These are phyloP conservation scores for Chinchilla lanigera DNA, from an alignment of 2,113 vertebrate species.

Conservation along the genomic window DNA sequence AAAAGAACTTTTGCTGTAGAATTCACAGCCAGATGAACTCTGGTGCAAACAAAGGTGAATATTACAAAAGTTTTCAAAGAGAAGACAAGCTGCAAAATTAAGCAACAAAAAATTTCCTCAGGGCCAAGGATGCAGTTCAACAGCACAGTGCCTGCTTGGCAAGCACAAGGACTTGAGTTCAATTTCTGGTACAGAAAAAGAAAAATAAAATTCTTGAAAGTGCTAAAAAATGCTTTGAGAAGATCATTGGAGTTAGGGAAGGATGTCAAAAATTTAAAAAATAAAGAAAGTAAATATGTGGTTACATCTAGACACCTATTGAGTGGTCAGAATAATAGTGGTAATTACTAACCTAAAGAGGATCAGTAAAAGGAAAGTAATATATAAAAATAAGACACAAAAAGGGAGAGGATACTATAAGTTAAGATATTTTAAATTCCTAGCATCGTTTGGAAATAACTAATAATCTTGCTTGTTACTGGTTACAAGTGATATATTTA, in stretches of 20 bases:
- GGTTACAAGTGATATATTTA: background rate
- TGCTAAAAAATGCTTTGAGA: background rate
- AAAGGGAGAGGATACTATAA: background rate
- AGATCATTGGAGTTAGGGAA: background rate
- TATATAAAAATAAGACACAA: background rate
- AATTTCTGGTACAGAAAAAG: no score
- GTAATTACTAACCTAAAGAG: background rate
- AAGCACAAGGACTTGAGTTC: no score
- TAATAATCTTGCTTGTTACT: constrained; percentile 18
- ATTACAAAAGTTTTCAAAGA: background rate
- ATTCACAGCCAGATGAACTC: background rate
- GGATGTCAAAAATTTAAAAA: background rate
- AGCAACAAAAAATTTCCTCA: background rate
- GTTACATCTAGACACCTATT: background rate
- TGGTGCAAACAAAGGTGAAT: background rate
- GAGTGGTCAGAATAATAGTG: background rate
- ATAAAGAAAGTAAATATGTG: background rate
- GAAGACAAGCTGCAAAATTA: background rate
- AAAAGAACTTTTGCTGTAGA: background rate
- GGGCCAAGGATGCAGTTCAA: no score
- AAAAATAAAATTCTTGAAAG: background rate
- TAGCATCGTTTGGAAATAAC: background rate
- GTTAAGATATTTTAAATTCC: background rate
- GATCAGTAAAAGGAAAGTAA: background rate
- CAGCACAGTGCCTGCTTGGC: no score